These are phyloP conservation scores for Dynastes hyllus DNA, from an alignment of 2,888 invertebrate species.

Conservation along the genomic window DNA sequence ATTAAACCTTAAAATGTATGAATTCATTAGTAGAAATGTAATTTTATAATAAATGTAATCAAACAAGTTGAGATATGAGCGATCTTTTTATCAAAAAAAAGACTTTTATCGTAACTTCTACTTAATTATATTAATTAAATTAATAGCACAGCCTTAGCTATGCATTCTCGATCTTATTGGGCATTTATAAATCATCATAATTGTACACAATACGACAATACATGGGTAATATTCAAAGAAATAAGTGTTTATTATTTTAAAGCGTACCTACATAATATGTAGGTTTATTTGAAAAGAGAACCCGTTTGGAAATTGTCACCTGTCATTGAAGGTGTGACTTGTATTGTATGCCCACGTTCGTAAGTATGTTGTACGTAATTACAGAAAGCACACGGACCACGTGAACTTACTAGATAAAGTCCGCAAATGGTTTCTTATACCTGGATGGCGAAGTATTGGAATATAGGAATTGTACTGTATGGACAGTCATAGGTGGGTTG, in stretches of 20 bases:
- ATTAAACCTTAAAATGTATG: neutral
- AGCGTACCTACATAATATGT: constrained; percentile 46
- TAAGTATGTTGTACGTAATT: neutral
- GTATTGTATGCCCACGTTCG: constrained; percentile 59
- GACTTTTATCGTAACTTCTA: too few relatives aligned
- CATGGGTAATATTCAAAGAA: too few relatives aligned
- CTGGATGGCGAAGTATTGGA: too few relatives aligned
- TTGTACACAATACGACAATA: neutral
- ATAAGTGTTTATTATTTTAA: constrained; percentile 20
- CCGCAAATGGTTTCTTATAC: too few relatives aligned
- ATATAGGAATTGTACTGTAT: too few relatives aligned
- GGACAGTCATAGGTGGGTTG: too few relatives aligned
- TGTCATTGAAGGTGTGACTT: constrained; percentile 61
- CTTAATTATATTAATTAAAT: too few relatives aligned
- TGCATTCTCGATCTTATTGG: neutral
- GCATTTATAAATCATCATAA: neutral
- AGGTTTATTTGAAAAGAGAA: constrained; percentile 57
- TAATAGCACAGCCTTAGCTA: too few relatives aligned
- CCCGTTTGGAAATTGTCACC: constrained; percentile 59
- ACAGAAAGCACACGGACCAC: neutral
- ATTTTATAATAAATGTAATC: too few relatives aligned
- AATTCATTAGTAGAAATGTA: neutral
- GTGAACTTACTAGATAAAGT: too few relatives aligned
- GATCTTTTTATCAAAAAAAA: too few relatives aligned
- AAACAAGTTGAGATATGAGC: too few relatives aligned